A percentile compares a stretch with the other conserved stretches of the same genome.
Evolutionary conservation across 53 echinoderm and acorn worm genomes (phyloP).

Genomic region (Paracentrotus lividus): DNA sequence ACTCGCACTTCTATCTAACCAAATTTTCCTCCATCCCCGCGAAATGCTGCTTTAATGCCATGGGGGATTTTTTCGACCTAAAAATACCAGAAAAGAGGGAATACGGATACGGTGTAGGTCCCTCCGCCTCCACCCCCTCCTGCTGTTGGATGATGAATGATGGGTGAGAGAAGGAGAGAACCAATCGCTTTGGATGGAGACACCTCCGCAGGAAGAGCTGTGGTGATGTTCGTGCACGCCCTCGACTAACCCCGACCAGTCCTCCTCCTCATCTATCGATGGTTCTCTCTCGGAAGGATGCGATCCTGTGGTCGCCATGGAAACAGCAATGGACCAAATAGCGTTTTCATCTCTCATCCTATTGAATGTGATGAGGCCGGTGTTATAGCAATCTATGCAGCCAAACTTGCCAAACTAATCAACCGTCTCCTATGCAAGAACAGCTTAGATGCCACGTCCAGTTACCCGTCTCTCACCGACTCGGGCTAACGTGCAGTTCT

Average conservation of each 20-base stretch:
- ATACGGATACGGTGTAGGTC: constrained; percentile 13
- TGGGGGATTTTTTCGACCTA: constrained; percentile 42
- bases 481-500: constrained; percentile 36
- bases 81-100: constrained; percentile 23
- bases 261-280: not conserved
- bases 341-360: not conserved
- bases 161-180: not conserved
- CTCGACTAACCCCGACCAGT: not conserved
- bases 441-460: not conserved
- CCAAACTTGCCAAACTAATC: not conserved
- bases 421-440: constrained; percentile 7
- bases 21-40: not conserved
- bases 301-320: constrained; percentile 23
- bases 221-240: not conserved
- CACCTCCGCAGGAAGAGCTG: constrained; percentile 39
- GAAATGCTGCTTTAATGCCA: constrained; percentile 41
- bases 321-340: not conserved
- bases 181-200: not conserved
- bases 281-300: not conserved
- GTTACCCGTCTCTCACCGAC: not conserved
- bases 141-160: not conserved
- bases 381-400: not conserved
- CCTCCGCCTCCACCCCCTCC: not conserved
- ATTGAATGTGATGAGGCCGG: not conserved
- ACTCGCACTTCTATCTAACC: no score